These are phyloP conservation scores for Catamblyrhynchus diadema DNA, from an alignment of 2,797 vertebrate species.

Conservation along the genomic window DNA sequence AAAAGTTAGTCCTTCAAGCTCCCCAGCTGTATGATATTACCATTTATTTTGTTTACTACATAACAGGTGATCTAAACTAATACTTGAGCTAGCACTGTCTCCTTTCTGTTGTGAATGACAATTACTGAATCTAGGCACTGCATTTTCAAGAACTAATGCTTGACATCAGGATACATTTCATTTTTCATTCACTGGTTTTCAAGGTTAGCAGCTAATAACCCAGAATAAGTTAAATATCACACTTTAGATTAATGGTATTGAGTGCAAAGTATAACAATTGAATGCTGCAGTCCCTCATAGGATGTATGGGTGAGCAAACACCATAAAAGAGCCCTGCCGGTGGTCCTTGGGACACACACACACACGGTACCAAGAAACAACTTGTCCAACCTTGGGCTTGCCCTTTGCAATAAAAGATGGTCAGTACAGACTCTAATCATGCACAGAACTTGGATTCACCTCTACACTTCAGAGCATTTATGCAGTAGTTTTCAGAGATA, in stretches of 20 bases:
- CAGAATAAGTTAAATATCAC: slow-evolving; percentile 49
- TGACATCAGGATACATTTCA: slow-evolving; percentile 46
- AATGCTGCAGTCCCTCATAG: slow-evolving; percentile 21
- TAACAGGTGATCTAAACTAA: neutral
- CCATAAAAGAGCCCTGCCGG: neutral
- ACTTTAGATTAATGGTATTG: slow-evolving; percentile 59
- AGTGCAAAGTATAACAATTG: slow-evolving; percentile 43
- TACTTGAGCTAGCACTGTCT: neutral
- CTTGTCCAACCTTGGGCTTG: slow-evolving; percentile 5
- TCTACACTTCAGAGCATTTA: neutral
- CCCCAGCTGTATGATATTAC: neutral
- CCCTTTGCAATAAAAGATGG: neutral
- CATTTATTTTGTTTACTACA: neutral
- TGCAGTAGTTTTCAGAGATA: neutral
- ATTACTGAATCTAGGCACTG: neutral
- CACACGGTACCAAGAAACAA: neutral
- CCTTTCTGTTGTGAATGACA: neutral
- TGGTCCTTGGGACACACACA: neutral
- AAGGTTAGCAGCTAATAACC: slow-evolving; percentile 70
- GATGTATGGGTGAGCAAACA: neutral
- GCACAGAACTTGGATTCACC: neutral
- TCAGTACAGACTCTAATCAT: neutral
- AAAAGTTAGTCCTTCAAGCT: neutral
- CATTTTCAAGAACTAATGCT: slow-evolving; percentile 7
- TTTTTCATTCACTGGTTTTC: slow-evolving; percentile 68